phyloP scores from a whole-genome alignment of 2,113 vertebrate species.

The Harpagus bidentatus region DNA sequence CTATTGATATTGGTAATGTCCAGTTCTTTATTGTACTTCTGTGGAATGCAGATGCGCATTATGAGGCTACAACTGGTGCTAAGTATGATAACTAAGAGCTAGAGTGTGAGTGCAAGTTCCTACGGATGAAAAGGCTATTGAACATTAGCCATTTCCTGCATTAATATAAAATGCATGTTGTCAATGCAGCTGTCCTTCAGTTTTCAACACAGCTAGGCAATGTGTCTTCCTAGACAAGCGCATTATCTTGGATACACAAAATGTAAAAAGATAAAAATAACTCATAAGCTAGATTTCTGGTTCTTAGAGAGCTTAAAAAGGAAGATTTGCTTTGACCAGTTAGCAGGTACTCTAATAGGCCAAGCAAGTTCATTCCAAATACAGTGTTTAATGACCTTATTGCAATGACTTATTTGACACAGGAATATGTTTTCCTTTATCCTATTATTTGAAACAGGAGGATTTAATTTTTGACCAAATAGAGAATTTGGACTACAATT shows the following conservation, averaged over 20 bases:
- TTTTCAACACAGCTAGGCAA: background rate
- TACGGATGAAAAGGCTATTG: background rate
- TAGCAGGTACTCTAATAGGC: background rate
- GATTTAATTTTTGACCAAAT: slow-evolving; percentile 24
- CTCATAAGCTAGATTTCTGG: background rate
- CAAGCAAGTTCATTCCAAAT: background rate
- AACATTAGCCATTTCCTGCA: background rate
- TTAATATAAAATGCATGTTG: background rate
- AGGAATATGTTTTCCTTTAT: slow-evolving; percentile 25
- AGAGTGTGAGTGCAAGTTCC: background rate
- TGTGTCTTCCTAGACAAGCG: background rate
- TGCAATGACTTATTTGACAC: background rate
- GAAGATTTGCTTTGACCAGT: background rate
- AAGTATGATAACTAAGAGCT: background rate
- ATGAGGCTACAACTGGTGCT: background rate
- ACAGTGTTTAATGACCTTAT: background rate
- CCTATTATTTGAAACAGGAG: background rate
- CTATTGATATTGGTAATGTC: background rate
- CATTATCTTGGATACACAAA: background rate
- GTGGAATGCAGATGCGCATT: background rate
- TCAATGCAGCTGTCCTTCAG: background rate
- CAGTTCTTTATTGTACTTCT: background rate
- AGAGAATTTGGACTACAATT: background rate
- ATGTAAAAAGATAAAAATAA: background rate
- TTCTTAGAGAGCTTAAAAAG: background rate